phyloP scores from a whole-genome alignment of 2,797 vertebrate genomes.

The Spheniscus humboldti region DNA sequence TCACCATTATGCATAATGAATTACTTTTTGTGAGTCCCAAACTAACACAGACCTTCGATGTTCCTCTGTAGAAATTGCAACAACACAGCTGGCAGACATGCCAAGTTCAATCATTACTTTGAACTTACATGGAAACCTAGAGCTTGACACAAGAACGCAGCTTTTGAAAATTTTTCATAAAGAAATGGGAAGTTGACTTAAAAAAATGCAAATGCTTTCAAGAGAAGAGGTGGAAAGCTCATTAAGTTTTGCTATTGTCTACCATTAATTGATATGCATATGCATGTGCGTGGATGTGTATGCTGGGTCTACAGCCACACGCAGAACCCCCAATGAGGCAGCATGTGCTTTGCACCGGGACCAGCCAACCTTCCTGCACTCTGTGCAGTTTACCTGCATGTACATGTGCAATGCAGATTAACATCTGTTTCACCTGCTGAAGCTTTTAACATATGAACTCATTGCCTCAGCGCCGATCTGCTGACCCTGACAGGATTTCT shows the following conservation, averaged over 20 bases:
- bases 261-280: not conserved
- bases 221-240: not conserved
- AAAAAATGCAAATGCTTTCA: not conserved
- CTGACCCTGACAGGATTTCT: not conserved
- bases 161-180: not conserved
- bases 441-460: not conserved
- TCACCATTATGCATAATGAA: conserved; percentile 80
- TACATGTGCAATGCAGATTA: not conserved
- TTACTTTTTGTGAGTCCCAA: conserved; percentile 76
- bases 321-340: rapidly evolving
- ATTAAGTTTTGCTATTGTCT: not conserved
- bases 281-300: too few species aligned
- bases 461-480: not conserved
- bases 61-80: conserved; percentile 52
- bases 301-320: not conserved
- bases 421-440: not conserved
- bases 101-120: not conserved
- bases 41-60: conserved; percentile 62
- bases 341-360: rapidly evolving
- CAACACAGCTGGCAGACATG: conserved; percentile 11
- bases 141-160: not conserved
- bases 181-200: not conserved
- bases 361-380: not conserved
- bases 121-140: not conserved
- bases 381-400: not conserved